Evolutionary conservation across 2,888 invertebrate genomes (phyloP).

Genomic region (Lydus trimaculatus): DNA sequence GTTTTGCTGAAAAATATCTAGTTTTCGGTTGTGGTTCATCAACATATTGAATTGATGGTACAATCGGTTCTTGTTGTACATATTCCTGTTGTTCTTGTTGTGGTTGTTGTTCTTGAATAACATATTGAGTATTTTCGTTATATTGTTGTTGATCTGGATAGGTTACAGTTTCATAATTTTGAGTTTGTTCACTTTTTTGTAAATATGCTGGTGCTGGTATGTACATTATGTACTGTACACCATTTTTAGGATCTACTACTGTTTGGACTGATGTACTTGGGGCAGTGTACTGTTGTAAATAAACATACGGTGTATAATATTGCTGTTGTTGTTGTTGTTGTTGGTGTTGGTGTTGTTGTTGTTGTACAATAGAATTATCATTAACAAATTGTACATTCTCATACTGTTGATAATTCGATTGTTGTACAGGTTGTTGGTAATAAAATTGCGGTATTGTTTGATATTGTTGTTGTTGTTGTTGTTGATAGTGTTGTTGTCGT

Average conservation of each 20-base stretch:
- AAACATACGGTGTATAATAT: conserved; percentile 52
- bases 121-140: conserved; percentile 20
- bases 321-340: conserved; percentile 38
- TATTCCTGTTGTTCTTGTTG: conserved; percentile 19
- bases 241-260: conserved; percentile 53
- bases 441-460: conserved; percentile 25
- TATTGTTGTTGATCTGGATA: conserved; percentile 28
- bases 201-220: conserved; percentile 45
- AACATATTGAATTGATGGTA: conserved; percentile 10
- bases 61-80: conserved; percentile 14
- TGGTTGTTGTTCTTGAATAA: conserved; percentile 17
- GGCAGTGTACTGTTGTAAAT: conserved; percentile 45
- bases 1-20: conserved; percentile 25
- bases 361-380: conserved; percentile 46
- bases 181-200: conserved; percentile 36
- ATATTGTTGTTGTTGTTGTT: conserved; percentile 44
- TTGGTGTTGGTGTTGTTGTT: conserved; percentile 27
- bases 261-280: conserved; percentile 52
- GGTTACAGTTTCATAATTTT: conserved; percentile 41
- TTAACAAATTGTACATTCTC: conserved; percentile 50
- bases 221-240: conserved; percentile 54
- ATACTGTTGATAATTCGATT: conserved; percentile 42
- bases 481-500: conserved; percentile 48
- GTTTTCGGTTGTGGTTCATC: conserved; percentile 13
- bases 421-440: conserved; percentile 33